Evolutionary conservation across 1,140 invertebrate genomes (phyloP).

Genomic region (Drosophila fuyamai): DNA sequence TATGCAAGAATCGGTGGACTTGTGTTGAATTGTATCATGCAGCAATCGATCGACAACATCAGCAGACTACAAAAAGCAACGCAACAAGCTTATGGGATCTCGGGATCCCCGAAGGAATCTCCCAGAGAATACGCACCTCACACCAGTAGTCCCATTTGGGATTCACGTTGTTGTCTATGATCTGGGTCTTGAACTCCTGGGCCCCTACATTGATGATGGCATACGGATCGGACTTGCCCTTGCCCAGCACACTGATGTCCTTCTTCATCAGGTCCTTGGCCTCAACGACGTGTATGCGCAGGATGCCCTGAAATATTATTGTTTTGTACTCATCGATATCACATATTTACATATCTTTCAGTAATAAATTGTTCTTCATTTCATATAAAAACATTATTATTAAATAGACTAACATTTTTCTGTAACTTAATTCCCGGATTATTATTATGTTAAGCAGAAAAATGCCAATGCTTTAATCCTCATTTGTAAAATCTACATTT

Average conservation of each 20-base stretch:
- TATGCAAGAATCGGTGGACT: slow-evolving; percentile 42
- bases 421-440: too few relatives aligned
- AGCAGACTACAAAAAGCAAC: slow-evolving; percentile 63
- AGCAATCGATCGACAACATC: slow-evolving; percentile 69
- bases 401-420: too few relatives aligned
- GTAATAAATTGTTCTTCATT: too few relatives aligned
- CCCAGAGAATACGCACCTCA: slow-evolving; percentile 88
- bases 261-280: slow-evolving; percentile 97
- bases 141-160: slow-evolving; percentile 98
- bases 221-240: slow-evolving; percentile 98
- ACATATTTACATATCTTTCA: neutral
- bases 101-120: neutral
- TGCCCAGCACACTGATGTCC: slow-evolving; percentile 95
- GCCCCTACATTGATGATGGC: slow-evolving; percentile 94
- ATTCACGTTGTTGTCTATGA: slow-evolving; percentile 95
- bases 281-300: slow-evolving; percentile 95
- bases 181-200: slow-evolving; percentile 94
- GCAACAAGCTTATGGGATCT: slow-evolving; percentile 26
- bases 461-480: too few relatives aligned
- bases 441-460: too few relatives aligned
- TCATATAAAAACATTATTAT: too few relatives aligned
- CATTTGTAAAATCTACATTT: neutral
- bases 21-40: slow-evolving; percentile 61
- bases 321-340: neutral
- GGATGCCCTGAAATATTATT: slow-evolving; percentile 88